Percentiles rank a stretch among this genome's conserved stretches.
These are phyloP conservation scores for Phaethornis superciliosus DNA, from an alignment of 2,113 vertebrate species.

Conservation along the genomic window DNA sequence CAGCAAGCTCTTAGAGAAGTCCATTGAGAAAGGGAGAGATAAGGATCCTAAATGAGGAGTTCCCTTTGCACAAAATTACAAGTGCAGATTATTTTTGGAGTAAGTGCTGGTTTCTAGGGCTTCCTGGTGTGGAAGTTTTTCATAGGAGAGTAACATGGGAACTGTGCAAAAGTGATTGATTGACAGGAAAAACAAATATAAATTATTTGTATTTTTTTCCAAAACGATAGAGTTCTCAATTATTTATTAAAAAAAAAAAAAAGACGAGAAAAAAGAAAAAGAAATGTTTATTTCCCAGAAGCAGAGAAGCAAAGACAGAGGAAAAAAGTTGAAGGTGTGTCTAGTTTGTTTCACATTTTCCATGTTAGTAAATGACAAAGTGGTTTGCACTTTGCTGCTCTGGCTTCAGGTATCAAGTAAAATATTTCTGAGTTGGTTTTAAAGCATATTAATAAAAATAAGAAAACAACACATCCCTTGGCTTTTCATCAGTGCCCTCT, in stretches of 20 bases:
- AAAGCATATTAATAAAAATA: slow-evolving; percentile 33
- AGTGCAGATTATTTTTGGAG: neutral
- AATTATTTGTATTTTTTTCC: neutral
- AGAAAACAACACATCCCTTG: neutral
- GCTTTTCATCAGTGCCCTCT: slow-evolving; percentile 11
- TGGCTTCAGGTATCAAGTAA: neutral
- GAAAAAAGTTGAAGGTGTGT: neutral
- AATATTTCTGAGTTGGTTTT: slow-evolving; percentile 10
- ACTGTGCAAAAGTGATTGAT: neutral
- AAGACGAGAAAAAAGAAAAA: neutral
- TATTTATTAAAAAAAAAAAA: neutral
- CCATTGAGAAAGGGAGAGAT: neutral
- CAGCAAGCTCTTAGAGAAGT: neutral
- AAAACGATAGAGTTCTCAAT: slow-evolving; percentile 1
- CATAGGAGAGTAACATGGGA: neutral
- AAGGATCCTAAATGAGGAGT: neutral
- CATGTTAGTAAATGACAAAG: neutral
- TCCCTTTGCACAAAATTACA: neutral
- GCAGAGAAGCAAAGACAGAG: neutral
- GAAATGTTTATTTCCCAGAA: neutral
- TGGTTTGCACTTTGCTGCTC: neutral
- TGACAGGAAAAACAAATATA: slow-evolving; percentile 1
- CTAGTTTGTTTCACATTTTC: slow-evolving; percentile 1
- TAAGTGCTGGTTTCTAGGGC: neutral
- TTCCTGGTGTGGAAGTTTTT: neutral